Evolutionary conservation across 2,888 invertebrate species (phyloP).

Genomic region (Trissoscelio sp.): DNA sequence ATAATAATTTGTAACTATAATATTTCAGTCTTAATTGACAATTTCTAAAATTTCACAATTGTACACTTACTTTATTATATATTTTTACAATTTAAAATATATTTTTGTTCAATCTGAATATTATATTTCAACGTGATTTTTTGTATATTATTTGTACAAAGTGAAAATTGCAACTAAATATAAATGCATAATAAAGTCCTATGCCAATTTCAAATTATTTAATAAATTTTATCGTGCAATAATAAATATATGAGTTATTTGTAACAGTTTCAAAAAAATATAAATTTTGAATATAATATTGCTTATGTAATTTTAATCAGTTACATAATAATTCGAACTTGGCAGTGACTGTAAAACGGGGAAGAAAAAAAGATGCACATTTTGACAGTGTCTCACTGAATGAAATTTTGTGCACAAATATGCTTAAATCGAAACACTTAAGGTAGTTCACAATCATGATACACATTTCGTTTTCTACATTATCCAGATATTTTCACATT

Average conservation of each 20-base stretch:
- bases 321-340: conserved; percentile 13
- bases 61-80: conserved; percentile 7
- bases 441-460: not conserved
- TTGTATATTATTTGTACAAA: not conserved
- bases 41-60: conserved; percentile 25
- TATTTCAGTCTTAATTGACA: conserved; percentile 49
- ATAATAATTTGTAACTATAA: too few species aligned
- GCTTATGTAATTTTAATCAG: not conserved
- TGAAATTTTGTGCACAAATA: not conserved
- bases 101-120: not conserved
- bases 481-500: conserved; percentile 1
- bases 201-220: conserved; percentile 14
- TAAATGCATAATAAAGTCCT: not conserved
- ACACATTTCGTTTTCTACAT: not conserved
- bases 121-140: not conserved
- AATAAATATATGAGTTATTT: too few species aligned
- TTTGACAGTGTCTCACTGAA: not conserved
- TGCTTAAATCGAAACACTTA: not conserved
- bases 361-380: not conserved
- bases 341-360: conserved; percentile 12
- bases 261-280: not conserved
- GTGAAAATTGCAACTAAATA: not conserved
- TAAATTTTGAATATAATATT: not conserved
- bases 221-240: not conserved
- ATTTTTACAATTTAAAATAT: not conserved